phyloP scores from a whole-genome alignment of 2,113 vertebrate genomes.

The Melospiza georgiana region DNA sequence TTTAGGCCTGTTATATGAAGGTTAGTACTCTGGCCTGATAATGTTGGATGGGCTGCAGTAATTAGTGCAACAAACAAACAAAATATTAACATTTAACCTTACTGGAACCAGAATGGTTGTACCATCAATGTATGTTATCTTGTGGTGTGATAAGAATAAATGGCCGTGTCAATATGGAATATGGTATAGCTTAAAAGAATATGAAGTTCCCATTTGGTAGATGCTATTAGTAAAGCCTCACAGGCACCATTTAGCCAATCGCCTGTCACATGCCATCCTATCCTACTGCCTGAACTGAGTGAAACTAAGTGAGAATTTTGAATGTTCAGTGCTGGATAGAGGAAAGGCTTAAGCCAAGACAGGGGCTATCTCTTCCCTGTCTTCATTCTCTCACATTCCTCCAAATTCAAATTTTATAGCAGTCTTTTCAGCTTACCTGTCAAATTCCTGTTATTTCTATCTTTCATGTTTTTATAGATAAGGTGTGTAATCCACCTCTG shows the following conservation, averaged over 20 bases:
- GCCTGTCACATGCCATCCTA: not conserved
- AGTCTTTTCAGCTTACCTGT: not conserved
- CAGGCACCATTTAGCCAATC: not conserved
- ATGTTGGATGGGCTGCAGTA: not conserved
- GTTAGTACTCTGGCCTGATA: not conserved
- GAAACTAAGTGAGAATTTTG: not conserved
- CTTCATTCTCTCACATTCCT: not conserved
- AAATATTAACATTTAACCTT: not conserved
- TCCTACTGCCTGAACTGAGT: not conserved
- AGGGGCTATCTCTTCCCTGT: not conserved
- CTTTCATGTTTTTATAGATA: not conserved
- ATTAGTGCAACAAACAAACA: not conserved
- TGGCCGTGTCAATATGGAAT: not conserved
- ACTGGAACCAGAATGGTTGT: not conserved
- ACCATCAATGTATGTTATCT: not conserved
- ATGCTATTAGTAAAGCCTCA: not conserved
- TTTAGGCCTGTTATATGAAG: not conserved
- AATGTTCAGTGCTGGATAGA: not conserved
- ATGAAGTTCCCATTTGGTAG: not conserved
- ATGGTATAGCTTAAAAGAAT: not conserved
- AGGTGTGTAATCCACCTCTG: not conserved
- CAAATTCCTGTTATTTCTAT: not conserved
- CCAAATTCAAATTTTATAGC: not conserved
- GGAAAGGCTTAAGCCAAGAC: not conserved
- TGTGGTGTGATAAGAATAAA: not conserved